A percentile compares a stretch with the other conserved stretches of the same genome.
Conservation (phyloP, 2,797 vertebrate genomes). For the Gymnoscopelus braueri region DNA sequence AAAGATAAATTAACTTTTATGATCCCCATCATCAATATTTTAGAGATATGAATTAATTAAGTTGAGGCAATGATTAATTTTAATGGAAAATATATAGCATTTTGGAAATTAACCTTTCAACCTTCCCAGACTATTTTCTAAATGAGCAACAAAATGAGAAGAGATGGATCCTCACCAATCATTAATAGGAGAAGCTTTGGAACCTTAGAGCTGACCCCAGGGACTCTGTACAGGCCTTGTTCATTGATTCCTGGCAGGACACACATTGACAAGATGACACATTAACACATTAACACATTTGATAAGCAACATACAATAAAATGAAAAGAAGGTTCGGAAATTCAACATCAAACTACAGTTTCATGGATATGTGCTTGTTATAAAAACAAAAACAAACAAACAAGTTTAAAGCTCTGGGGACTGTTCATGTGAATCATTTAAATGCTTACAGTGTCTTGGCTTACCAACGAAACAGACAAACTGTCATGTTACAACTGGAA, state of each 20-base stretch:
- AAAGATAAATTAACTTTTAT: no score
- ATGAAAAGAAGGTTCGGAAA: neutral
- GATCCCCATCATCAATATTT: no score
- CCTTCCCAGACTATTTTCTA: no score
- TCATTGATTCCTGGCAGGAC: conserved; percentile 91
- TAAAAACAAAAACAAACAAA: neutral
- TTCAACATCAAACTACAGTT: neutral
- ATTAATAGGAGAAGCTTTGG: conserved; percentile 96
- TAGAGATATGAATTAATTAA: no score
- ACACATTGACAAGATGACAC: conserved; percentile 13
- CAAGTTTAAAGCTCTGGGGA: neutral
- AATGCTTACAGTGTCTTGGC: neutral
- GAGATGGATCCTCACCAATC: conserved; percentile 88
- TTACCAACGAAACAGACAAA: neutral
- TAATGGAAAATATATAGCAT: no score
- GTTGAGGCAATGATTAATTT: no score
- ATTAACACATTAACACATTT: neutral
- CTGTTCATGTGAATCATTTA: neutral
- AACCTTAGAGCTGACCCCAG: conserved; percentile 98
- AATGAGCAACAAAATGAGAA: neutral
- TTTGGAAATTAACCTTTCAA: no score
- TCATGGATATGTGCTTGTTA: neutral
- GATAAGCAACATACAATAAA: neutral
- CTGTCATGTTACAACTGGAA: neutral
- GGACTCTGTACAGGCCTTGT: conserved; percentile 97